Evolutionary conservation across 2,888 invertebrate species (phyloP), one percentile per base, ranked within the genome.

Genomic region (Torymus texanus): DNA sequence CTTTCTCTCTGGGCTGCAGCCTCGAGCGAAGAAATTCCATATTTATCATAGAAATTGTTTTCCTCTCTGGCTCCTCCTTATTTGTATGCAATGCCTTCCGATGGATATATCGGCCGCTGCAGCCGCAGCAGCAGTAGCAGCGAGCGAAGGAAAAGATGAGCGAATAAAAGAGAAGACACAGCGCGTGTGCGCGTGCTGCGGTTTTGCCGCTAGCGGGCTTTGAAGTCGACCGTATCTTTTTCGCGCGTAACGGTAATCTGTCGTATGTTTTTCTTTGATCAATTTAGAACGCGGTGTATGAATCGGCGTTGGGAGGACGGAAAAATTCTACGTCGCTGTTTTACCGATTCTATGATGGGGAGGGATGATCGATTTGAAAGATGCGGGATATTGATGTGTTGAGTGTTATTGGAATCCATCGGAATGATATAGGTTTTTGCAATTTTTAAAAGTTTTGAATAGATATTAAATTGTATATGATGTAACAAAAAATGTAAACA

Each of bases 1-100:
- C 5, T 41, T 8, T 29, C 29, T 29, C 8, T 3, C 29, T 29
- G 8, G 8, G 41, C 8, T 5, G 41, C 41, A 8, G 41, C 41
- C 41, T 41, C 41, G 10, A 41, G 41, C 41, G 41, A 41, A 82
- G 82, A 80, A 85, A 85, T 84, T 86, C 83, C 83, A 85, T 85
- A 86, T 87, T 85, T 85, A 86, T 85, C 84, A 83, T 82, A 82
- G 83, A 85, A 85, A 86, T 86, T 85, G 86, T 86, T 85, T 85
- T 83, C 83, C 82, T 70, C 82, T 76, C 62, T 67, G 76, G 78
- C 73, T 51, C 77, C 10, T 72, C 75, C 85, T 83, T 84, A 85
- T 86, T 87, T 85, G 83, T 85, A 85, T 86, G 86, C 86, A 85
- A 85, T 85, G 83, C 85, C 82, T 83, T 67, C 75, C 81, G 80